These are phyloP conservation scores for Propithecus perrieri DNA, from an alignment of 2,797 vertebrate species.

Conservation along the genomic window DNA sequence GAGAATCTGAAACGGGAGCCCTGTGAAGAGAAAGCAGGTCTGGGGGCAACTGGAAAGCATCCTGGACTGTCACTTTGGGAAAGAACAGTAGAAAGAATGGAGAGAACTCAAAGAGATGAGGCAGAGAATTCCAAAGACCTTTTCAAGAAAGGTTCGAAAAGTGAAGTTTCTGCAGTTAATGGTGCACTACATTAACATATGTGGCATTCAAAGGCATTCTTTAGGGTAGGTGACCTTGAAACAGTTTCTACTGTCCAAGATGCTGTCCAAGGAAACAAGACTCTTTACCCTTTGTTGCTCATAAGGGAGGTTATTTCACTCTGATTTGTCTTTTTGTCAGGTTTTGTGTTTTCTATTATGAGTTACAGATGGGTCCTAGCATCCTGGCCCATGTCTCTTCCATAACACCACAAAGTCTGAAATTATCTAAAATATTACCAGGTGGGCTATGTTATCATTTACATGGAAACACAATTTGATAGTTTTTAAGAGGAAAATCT, in stretches of 20 bases:
- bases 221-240: not conserved
- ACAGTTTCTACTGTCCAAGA: not conserved
- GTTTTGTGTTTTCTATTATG: not conserved
- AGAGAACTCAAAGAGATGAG: not conserved
- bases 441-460: not conserved
- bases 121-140: not conserved
- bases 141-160: not conserved
- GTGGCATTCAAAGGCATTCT: not conserved
- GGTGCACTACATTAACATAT: not conserved
- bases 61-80: not conserved
- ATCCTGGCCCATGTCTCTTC: not conserved
- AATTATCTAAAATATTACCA: not conserved
- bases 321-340: not conserved
- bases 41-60: not conserved
- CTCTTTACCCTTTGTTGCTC: not conserved
- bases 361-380: not conserved
- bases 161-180: not conserved
- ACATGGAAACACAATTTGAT: not conserved
- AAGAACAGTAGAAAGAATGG: not conserved
- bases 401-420: not conserved
- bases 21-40: not conserved
- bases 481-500: conserved; percentile 7
- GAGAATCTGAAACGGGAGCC: not conserved
- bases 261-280: not conserved
- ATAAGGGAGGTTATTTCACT: not conserved